A percentile compares a stretch with the other conserved stretches of the same genome.
Conservation (phyloP, 2,113 vertebrate genomes). For the Mirounga angustirostris region DNA sequence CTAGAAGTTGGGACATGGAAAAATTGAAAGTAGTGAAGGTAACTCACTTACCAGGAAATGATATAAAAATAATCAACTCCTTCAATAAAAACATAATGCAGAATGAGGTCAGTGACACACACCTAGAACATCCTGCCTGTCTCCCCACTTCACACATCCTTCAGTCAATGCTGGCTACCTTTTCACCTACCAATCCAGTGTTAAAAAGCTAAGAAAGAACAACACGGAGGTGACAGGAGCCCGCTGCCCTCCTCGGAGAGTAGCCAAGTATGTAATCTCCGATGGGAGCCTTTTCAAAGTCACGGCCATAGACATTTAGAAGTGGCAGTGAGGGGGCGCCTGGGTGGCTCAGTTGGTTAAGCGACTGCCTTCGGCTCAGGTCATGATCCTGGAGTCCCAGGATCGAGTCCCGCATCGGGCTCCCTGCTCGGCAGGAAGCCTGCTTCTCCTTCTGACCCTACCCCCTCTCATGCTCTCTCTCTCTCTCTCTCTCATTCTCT, state of each 20-base stretch:
- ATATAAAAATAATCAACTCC: constrained; percentile 72
- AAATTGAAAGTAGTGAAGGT: constrained; percentile 48
- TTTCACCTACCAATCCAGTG: neutral
- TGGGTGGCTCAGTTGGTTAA: too few relatives aligned
- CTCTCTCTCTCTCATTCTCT: too few relatives aligned
- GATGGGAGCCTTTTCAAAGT: neutral
- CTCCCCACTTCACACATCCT: neutral
- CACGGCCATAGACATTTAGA: neutral
- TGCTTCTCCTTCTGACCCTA: too few relatives aligned
- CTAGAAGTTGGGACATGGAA: constrained; percentile 60
- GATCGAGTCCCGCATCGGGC: too few relatives aligned
- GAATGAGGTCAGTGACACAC: constrained; percentile 74
- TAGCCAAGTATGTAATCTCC: neutral
- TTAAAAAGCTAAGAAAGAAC: neutral
- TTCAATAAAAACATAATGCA: constrained; percentile 71
- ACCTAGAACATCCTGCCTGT: constrained; percentile 70
- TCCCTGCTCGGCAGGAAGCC: too few relatives aligned
- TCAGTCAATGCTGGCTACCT: neutral
- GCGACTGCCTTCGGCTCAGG: too few relatives aligned
- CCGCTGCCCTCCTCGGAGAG: fast-evolving
- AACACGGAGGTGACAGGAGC: neutral
- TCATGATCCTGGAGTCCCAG: too few relatives aligned
- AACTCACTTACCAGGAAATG: constrained; percentile 76
- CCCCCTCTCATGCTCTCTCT: too few relatives aligned
- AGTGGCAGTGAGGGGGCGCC: neutral